Evolutionary conservation across 1,140 invertebrate species (phyloP).

Genomic region (Neuroterus valhalla): DNA sequence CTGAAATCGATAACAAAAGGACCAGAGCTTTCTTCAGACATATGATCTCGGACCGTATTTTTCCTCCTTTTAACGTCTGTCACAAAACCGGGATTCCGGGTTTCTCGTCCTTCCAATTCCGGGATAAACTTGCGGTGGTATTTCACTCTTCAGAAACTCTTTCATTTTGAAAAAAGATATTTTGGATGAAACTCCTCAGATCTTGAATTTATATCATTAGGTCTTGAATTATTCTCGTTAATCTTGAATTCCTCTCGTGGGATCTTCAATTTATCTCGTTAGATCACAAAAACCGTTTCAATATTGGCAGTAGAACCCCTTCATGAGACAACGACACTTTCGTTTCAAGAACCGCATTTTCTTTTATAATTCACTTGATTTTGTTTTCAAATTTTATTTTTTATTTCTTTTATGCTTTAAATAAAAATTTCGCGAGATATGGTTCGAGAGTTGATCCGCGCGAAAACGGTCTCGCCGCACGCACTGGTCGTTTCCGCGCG

Average conservation of each 20-base stretch:
- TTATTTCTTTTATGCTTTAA: background rate
- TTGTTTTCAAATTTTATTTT: background rate
- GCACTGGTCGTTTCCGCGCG: conserved; percentile 48
- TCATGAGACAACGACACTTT: conserved; percentile 66
- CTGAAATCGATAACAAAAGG: background rate
- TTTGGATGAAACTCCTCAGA: too few species aligned
- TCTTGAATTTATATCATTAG: too few species aligned
- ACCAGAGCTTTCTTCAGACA: conserved; percentile 17
- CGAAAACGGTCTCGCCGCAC: conserved; percentile 38
- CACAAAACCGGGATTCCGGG: background rate
- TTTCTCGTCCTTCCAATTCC: conserved; percentile 9
- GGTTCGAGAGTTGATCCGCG: conserved; percentile 30
- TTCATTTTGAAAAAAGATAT: conserved; percentile 18
- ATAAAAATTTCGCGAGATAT: background rate
- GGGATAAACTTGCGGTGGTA: conserved; percentile 11
- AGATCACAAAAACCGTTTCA: too few species aligned
- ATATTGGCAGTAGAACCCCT: too few species aligned
- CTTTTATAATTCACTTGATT: too few species aligned
- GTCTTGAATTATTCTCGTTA: too few species aligned
- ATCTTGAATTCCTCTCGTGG: too few species aligned
- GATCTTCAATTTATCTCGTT: too few species aligned
- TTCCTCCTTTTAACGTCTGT: conserved; percentile 11
- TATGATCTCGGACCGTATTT: conserved; percentile 3
- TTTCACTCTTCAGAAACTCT: conserved; percentile 23
- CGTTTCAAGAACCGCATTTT: conserved; percentile 70